These are phyloP conservation scores for Meganola albula DNA, from an alignment of 2,888 invertebrate genomes.

Conservation along the genomic window DNA sequence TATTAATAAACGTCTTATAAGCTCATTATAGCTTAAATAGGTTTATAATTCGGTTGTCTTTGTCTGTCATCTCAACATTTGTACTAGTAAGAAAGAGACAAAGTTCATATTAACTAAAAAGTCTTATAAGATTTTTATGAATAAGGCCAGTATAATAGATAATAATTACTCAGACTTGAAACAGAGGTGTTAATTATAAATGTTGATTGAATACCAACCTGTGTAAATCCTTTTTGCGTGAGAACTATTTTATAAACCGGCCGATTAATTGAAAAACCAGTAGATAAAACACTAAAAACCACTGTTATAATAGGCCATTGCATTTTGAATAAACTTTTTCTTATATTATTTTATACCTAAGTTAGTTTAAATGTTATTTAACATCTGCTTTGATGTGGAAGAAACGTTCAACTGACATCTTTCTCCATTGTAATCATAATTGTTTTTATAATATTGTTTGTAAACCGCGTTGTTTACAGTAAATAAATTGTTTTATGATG, in stretches of 20 bases:
- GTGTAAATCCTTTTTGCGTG: constrained; percentile 83
- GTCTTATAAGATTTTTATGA: too few relatives aligned
- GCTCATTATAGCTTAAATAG: too few relatives aligned
- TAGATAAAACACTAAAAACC: constrained; percentile 28
- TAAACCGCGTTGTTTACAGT: constrained; percentile 51
- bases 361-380: too few relatives aligned
- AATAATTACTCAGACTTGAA: too few relatives aligned
- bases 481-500: constrained; percentile 46
- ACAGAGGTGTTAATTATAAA: background rate
- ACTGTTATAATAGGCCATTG: constrained; percentile 27
- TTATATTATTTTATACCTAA: too few relatives aligned
- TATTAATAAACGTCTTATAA: too few relatives aligned
- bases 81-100: too few relatives aligned
- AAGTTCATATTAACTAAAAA: too few relatives aligned
- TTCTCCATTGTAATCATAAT: constrained; percentile 34
- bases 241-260: constrained; percentile 79
- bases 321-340: constrained; percentile 26
- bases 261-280: constrained; percentile 44
- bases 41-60: too few relatives aligned
- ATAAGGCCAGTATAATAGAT: too few relatives aligned
- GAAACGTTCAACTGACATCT: constrained; percentile 42
- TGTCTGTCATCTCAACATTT: too few relatives aligned
- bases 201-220: constrained; percentile 57
- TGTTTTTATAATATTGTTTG: constrained; percentile 48
- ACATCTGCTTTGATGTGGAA: constrained; percentile 35